phyloP scores from a whole-genome alignment of 1,140 invertebrate genomes.

The Asbolus verrucosus region DNA sequence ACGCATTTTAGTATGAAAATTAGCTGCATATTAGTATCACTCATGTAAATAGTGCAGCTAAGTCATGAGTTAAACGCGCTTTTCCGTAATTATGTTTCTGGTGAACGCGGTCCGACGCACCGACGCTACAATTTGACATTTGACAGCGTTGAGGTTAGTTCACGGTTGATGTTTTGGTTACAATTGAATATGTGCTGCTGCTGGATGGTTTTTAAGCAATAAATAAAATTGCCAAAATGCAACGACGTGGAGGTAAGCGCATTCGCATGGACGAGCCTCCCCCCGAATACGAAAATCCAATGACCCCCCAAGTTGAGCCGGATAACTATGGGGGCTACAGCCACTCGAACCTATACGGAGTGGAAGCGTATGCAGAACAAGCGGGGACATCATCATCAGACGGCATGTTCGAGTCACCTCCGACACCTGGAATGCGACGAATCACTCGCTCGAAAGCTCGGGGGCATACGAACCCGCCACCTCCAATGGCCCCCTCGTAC shows the following conservation, averaged over 20 bases:
- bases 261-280: slow-evolving; percentile 93
- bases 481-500: slow-evolving; percentile 49
- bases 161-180: background rate
- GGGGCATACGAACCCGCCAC: slow-evolving; percentile 61
- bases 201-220: background rate
- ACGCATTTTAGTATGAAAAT: too few relatives aligned
- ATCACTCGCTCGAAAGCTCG: slow-evolving; percentile 67
- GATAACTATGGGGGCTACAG: slow-evolving; percentile 66
- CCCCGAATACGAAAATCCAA: slow-evolving; percentile 84
- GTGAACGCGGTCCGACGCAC: too few relatives aligned
- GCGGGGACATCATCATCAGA: slow-evolving; percentile 61
- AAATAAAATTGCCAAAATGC: slow-evolving; percentile 70
- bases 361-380: slow-evolving; percentile 60
- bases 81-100: too few relatives aligned
- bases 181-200: slow-evolving; percentile 9
- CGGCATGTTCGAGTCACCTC: slow-evolving; percentile 64
- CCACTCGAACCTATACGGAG: slow-evolving; percentile 54
- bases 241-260: slow-evolving; percentile 85
- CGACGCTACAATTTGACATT: too few relatives aligned
- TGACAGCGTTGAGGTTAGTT: too few relatives aligned
- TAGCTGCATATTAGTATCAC: too few relatives aligned
- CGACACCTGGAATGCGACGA: slow-evolving; percentile 63
- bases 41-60: too few relatives aligned
- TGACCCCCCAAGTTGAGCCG: slow-evolving; percentile 76
- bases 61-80: too few relatives aligned